Evolutionary conservation across 2,888 invertebrate species (phyloP), one percentile per base, ranked within the genome.

Genomic region (Allygus modestus): DNA sequence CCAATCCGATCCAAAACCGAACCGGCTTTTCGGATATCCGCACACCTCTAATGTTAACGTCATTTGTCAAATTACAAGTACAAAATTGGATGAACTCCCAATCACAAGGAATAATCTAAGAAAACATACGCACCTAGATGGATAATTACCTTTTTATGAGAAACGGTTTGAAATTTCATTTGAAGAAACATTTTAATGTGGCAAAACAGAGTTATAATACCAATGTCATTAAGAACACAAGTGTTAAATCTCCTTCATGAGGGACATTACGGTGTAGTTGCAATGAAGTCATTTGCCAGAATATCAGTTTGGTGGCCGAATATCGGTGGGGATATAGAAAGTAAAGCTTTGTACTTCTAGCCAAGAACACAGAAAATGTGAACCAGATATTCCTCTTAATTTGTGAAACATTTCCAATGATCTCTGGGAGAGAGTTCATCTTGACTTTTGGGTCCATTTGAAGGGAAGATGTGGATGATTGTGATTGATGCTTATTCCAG

Each of bases 131-230:
- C 37, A 37, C 9, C 9, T 4, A 37, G 37, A 37, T 9, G 37
- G 9, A 37, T 4, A 37, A 9, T 7, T 37, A 9, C 37, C 37
- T 37, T 37, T 4, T 9, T 37, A 37, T 37, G 37, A 37, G 9
- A 37, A 37, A 9, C 4, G 37, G 9, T 37, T 37, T 37, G 37
- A 37, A 37, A 37, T 37, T 37, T 37, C 37, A 7, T 37, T 37
- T 9, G 37, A 37, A 9, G 37, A 37, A 43, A 81, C 23, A 81
- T 81, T 51, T 51, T 81, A 23, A 33, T 81, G 20, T 58, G 58
- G 20, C 58, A 58, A 58, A 58, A 58, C 26, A 58, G 58, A 58
- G 26, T 58, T 23, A 58, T 58, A 5, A 58, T 58, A 23, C 58
- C 26, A 23, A 58, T 7, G 26, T 5, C 20, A 9, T 37, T 58